phyloP scores from a whole-genome alignment of 2,113 vertebrate genomes.

The Tangachromis dhanisi region DNA sequence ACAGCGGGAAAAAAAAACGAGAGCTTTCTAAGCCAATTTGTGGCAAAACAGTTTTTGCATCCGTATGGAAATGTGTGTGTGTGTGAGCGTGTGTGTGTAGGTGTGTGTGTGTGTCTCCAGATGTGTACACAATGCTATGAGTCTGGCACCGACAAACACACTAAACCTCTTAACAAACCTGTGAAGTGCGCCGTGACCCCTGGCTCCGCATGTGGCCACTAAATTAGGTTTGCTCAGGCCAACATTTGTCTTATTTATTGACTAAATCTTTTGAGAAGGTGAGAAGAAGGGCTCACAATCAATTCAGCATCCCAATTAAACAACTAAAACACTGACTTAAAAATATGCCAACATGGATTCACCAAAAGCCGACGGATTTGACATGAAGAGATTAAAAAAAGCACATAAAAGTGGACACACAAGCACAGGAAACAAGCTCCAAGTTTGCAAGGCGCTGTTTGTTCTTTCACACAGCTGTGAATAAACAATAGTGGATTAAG shows the following conservation, averaged over 20 bases:
- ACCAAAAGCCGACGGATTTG: neutral
- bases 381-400: neutral
- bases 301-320: neutral
- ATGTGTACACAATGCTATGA: conserved; percentile 33
- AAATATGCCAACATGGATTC: neutral
- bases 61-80: neutral
- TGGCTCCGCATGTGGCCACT: neutral
- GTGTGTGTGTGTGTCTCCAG: neutral
- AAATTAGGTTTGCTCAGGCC: conserved; percentile 14
- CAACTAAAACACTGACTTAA: neutral
- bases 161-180: conserved; percentile 4
- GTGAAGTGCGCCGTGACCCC: conserved; percentile 46
- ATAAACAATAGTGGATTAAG: neutral
- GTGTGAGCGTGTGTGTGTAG: neutral
- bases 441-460: conserved; percentile 20
- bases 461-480: conserved; percentile 29
- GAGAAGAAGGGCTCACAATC: neutral
- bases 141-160: conserved; percentile 27
- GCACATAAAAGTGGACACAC: neutral
- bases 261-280: neutral
- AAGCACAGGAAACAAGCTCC: neutral
- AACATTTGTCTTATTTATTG: neutral
- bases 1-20: accelerated
- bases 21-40: neutral
- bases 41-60: neutral